Conservation (phyloP, 2,888 invertebrate genomes). For the Apamea sordens region DNA sequence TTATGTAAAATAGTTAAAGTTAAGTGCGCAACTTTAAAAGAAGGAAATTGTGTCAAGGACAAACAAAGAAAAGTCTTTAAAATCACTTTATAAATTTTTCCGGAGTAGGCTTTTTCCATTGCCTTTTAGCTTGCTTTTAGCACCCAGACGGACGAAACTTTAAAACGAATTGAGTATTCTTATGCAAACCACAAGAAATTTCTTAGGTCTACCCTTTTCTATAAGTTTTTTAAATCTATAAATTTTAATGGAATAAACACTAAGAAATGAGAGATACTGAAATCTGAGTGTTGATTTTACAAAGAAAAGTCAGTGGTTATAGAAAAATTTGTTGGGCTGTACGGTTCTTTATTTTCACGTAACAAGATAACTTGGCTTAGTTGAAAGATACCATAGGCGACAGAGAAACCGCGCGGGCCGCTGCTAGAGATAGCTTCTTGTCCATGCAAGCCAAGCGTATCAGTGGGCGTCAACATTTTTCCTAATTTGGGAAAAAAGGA, state of each 20-base stretch:
- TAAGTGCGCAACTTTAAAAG: neutral
- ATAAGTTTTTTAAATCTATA: neutral
- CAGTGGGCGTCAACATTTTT: no score
- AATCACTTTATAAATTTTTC: neutral
- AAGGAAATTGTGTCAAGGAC: neutral
- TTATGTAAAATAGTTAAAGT: neutral
- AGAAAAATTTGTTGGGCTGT: neutral
- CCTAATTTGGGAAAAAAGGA: no score
- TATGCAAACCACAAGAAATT: neutral
- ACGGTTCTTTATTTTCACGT: neutral
- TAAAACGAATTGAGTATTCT: neutral
- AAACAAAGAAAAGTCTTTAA: slow-evolving; percentile 10
- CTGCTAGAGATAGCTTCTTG: neutral
- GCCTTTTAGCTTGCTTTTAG: neutral
- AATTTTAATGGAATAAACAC: neutral
- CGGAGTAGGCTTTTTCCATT: no score
- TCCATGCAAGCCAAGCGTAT: neutral
- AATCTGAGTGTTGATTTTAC: neutral
- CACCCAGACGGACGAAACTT: neutral
- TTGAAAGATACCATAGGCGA: neutral
- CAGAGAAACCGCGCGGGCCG: no score
- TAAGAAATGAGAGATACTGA: no score
- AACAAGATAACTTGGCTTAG: neutral
- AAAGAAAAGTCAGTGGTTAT: neutral
- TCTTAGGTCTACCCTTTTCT: neutral